Conservation (phyloP, 2,888 invertebrate genomes). For the Petrolisthes cinctipes region DNA sequence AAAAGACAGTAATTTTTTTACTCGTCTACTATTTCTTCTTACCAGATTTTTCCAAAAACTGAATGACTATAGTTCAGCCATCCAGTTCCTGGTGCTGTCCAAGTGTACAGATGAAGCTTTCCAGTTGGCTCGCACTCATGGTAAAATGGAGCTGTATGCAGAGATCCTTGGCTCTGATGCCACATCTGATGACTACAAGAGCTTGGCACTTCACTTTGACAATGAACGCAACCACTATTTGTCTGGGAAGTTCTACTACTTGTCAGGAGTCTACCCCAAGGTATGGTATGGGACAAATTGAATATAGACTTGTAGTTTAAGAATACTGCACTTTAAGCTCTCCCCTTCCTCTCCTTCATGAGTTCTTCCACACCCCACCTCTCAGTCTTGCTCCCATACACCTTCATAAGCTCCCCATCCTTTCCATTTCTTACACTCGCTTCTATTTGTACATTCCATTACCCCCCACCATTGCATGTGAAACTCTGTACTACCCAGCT, state of each 20-base stretch:
- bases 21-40: neutral
- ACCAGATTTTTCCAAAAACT: conserved; percentile 83
- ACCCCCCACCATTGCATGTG: neutral
- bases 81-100: conserved; percentile 94
- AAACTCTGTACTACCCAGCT: neutral
- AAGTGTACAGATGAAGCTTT: conserved; percentile 96
- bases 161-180: conserved; percentile 79
- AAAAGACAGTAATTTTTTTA: neutral
- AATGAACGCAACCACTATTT: conserved; percentile 86
- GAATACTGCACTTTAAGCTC: too few relatives aligned
- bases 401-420: too few relatives aligned
- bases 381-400: neutral
- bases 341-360: too few relatives aligned
- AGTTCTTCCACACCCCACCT: too few relatives aligned
- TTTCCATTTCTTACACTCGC: neutral
- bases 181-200: conserved; percentile 77
- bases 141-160: conserved; percentile 92
- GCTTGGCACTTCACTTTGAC: conserved; percentile 92
- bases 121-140: conserved; percentile 89
- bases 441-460: neutral
- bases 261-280: conserved; percentile 87
- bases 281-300: conserved; percentile 70
- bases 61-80: conserved; percentile 93
- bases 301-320: too few relatives aligned
- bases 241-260: conserved; percentile 93